phyloP scores from a whole-genome alignment of 2,113 vertebrate species.

The Phalacrocorax carbo region DNA sequence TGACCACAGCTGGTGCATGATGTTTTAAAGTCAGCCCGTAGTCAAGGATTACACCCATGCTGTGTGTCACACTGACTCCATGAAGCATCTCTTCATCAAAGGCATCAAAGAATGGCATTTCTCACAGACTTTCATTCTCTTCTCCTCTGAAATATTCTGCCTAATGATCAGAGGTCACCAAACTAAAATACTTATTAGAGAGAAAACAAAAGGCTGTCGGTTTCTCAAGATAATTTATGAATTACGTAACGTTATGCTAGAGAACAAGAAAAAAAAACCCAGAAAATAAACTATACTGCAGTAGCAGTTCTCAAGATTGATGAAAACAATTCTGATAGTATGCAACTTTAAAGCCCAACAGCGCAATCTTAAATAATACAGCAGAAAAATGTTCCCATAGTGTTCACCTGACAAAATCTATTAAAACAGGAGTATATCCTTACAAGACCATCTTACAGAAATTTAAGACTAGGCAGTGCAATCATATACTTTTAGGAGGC shows the following conservation, averaged over 20 bases:
- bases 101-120: conserved; percentile 14
- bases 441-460: background rate
- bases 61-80: background rate
- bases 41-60: background rate
- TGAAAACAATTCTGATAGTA: background rate
- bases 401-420: background rate
- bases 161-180: conserved; percentile 4
- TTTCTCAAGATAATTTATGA: background rate
- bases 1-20: background rate
- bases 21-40: background rate
- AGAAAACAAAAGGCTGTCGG: background rate
- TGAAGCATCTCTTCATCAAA: background rate
- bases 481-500: background rate
- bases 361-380: background rate
- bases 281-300: background rate
- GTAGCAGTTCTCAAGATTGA: background rate
- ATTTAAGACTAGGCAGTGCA: background rate
- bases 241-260: background rate
- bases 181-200: background rate
- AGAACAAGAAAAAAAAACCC: background rate
- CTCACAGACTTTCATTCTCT: background rate
- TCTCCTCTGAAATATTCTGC: conserved; percentile 9
- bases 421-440: background rate
- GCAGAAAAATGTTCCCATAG: background rate
- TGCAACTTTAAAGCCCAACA: background rate